These are phyloP conservation scores for Drosophila bifasciata DNA, from an alignment of 1,140 invertebrate genomes.

Conservation along the genomic window DNA sequence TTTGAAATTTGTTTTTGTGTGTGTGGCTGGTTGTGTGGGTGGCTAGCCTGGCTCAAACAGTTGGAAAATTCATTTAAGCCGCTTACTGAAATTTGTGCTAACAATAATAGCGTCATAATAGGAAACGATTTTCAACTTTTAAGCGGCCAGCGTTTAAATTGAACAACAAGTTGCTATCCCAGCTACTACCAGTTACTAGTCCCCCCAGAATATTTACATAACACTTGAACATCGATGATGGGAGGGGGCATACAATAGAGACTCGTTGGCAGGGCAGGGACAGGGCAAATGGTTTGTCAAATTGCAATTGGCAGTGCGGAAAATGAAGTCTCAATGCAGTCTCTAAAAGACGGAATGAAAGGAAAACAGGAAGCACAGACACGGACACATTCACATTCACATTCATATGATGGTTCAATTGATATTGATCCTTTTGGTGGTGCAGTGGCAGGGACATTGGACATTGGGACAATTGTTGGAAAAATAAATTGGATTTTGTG, in stretches of 20 bases:
- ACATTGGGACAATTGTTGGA: slow-evolving; percentile 45
- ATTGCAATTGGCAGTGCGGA: slow-evolving; percentile 61
- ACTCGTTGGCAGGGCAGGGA: slow-evolving; percentile 1
- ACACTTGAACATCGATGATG: slow-evolving; percentile 11
- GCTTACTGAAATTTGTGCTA: slow-evolving; percentile 69
- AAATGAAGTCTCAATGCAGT: slow-evolving; percentile 55
- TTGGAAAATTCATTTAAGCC: slow-evolving; percentile 74
- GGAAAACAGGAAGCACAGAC: slow-evolving; percentile 33
- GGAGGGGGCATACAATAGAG: neutral
- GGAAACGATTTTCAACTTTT: slow-evolving; percentile 64
- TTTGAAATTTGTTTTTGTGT: slow-evolving; percentile 73
- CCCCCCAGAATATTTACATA: slow-evolving; percentile 29
- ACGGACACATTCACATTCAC: slow-evolving; percentile 14
- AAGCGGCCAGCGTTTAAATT: slow-evolving; percentile 55
- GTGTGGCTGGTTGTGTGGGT: slow-evolving; percentile 6
- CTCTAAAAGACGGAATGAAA: slow-evolving; percentile 43
- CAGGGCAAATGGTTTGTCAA: slow-evolving; percentile 33
- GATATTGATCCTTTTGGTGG: slow-evolving; percentile 55
- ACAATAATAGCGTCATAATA: slow-evolving; percentile 74
- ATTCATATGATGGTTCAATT: slow-evolving; percentile 31
- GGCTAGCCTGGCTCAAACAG: slow-evolving; percentile 40
- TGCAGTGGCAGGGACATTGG: neutral
- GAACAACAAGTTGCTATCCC: slow-evolving; percentile 33
- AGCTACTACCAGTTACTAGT: too few relatives aligned
- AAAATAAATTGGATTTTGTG: slow-evolving; percentile 74